phyloP scores from a whole-genome alignment of 2,113 vertebrate species.

The Pygoscelis adeliae region DNA sequence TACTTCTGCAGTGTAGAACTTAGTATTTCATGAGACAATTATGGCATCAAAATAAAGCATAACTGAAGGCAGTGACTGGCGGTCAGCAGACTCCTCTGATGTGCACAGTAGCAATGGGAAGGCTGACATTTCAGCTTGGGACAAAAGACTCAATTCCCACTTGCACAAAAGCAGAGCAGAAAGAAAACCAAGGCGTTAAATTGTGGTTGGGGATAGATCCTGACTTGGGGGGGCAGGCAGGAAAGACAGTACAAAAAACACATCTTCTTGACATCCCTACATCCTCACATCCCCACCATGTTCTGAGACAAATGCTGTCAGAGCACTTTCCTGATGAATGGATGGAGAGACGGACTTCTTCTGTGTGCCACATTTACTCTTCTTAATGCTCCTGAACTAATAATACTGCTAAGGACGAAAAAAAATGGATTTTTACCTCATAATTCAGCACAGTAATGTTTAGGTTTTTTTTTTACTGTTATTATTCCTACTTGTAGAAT shows the following conservation, averaged over 20 bases:
- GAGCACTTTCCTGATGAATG: not conserved
- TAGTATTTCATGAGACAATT: not conserved
- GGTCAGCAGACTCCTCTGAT: not conserved
- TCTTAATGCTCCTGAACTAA: not conserved
- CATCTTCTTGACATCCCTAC: not conserved
- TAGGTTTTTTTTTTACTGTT: not conserved
- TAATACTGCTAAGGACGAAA: not conserved
- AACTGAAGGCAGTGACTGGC: not conserved
- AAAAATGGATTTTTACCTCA: not conserved
- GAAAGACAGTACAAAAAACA: not conserved
- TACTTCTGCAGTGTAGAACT: not conserved
- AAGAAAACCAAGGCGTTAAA: not conserved
- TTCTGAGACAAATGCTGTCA: not conserved
- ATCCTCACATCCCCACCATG: fast-evolving
- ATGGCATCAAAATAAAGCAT: not conserved
- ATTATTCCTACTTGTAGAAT: not conserved
- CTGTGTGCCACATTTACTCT: not conserved
- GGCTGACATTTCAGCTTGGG: not conserved
- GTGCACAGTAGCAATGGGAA: not conserved
- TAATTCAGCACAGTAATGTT: not conserved
- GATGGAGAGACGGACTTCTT: not conserved
- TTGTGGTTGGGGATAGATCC: not conserved
- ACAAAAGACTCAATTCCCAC: not conserved
- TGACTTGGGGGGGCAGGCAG: not conserved
- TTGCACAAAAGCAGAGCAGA: not conserved